These are phyloP conservation scores for Burhinus bistriatus DNA, from an alignment of 2,113 vertebrate genomes.

Conservation along the genomic window DNA sequence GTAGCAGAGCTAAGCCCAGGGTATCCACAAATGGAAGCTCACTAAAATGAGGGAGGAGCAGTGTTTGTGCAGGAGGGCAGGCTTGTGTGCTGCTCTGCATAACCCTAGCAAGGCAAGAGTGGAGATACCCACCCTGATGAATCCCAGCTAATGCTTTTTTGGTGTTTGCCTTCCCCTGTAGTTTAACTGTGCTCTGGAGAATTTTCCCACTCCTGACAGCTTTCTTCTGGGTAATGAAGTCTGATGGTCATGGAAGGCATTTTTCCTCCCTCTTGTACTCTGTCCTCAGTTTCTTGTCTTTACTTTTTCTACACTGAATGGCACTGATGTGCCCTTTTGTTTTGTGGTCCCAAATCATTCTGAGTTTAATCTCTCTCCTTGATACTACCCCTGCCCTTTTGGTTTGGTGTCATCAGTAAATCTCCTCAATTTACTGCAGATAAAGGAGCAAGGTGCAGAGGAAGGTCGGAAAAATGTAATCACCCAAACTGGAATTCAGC, in stretches of 20 bases:
- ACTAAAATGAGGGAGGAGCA: neutral
- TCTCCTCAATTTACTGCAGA: constrained; percentile 40
- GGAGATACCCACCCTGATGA: neutral
- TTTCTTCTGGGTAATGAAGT: neutral
- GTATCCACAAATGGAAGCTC: neutral
- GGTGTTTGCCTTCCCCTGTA: neutral
- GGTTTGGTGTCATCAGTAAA: constrained; percentile 19
- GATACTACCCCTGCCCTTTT: neutral
- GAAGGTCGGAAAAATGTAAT: constrained; percentile 47
- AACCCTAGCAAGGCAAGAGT: neutral
- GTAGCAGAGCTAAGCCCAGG: constrained; percentile 66
- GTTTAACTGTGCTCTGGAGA: neutral
- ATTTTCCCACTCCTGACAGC: neutral
- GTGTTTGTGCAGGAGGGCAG: neutral
- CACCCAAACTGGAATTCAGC: constrained; percentile 50
- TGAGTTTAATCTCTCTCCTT: constrained; percentile 10
- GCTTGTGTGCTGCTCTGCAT: neutral
- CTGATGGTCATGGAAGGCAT: neutral
- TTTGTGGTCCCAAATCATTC: neutral
- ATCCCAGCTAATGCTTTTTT: neutral
- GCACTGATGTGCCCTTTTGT: neutral
- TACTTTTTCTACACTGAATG: neutral
- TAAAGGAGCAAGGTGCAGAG: constrained; percentile 10
- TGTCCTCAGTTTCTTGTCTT: neutral
- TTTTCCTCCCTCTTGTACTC: neutral